Conservation (phyloP, 2,888 invertebrate genomes). For the Lasioglossum zephyrum region DNA sequence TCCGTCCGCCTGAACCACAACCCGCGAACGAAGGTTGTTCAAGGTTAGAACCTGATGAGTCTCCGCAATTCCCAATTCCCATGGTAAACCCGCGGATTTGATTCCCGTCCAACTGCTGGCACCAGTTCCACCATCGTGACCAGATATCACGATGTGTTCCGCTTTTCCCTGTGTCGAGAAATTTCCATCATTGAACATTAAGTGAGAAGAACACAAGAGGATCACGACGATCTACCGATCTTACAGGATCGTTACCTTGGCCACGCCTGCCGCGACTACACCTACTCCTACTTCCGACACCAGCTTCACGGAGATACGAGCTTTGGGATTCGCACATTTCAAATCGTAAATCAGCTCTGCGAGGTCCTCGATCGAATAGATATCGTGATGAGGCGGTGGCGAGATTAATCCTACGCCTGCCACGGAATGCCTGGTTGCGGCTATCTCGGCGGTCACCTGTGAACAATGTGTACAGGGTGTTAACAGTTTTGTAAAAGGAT, state of each 20-base stretch:
- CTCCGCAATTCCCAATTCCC: conserved; percentile 99
- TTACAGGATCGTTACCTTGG: conserved; percentile 88
- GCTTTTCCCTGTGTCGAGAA: conserved; percentile 92
- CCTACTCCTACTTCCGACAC: conserved; percentile 99
- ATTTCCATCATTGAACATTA: background rate
- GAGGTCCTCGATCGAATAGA: conserved; percentile 99
- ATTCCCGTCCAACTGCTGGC: conserved; percentile 99
- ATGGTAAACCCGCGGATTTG: conserved; percentile 98
- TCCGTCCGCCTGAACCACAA: conserved; percentile 98
- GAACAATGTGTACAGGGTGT: background rate
- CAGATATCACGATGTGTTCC: conserved; percentile 99
- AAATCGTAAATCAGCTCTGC: conserved; percentile 99
- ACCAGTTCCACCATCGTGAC: conserved; percentile 99
- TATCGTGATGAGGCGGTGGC: conserved; percentile 99
- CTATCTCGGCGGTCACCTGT: conserved; percentile 97
- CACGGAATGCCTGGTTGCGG: conserved; percentile 97
- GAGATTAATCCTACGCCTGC: conserved; percentile 99
- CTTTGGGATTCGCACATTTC: conserved; percentile 98
- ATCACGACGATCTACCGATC: background rate
- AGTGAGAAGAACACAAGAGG: background rate
- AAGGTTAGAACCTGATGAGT: conserved; percentile 98
- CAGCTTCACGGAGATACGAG: conserved; percentile 98
- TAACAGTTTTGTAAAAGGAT: too few relatives aligned
- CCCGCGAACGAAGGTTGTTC: conserved; percentile 96
- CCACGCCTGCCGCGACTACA: conserved; percentile 99